These are phyloP conservation scores for Poeciliopsis infans DNA, from an alignment of 2,797 vertebrate genomes.

Conservation along the genomic window DNA sequence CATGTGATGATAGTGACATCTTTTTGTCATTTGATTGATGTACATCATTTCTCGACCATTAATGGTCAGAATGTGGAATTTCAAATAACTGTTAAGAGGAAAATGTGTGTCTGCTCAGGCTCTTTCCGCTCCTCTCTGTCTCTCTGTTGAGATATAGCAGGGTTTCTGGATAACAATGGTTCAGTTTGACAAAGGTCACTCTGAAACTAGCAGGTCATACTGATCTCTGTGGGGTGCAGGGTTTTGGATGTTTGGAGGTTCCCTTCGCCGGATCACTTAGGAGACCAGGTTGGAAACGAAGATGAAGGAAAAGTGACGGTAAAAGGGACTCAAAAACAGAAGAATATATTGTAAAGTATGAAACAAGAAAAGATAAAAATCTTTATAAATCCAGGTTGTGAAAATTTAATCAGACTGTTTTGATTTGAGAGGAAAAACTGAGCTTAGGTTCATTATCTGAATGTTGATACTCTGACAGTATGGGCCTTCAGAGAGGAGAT, in stretches of 20 bases:
- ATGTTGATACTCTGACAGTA: neutral
- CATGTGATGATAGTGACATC: constrained; percentile 25
- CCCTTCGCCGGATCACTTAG: neutral
- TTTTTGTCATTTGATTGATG: constrained; percentile 46
- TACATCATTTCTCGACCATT: constrained; percentile 21
- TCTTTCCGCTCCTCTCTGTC: neutral
- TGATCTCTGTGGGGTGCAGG: neutral
- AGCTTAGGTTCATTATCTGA: neutral
- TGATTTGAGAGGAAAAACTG: neutral
- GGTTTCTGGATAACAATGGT: neutral
- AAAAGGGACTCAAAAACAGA: neutral
- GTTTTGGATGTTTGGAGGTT: neutral
- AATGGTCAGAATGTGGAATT: constrained; percentile 38
- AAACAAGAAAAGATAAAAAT: no score
- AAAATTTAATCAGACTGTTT: neutral
- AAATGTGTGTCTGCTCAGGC: constrained; percentile 40
- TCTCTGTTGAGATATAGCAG: neutral
- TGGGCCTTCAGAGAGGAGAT: neutral
- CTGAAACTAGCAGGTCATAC: neutral
- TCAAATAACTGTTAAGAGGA: constrained; percentile 11
- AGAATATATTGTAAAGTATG: neutral
- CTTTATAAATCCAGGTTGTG: neutral
- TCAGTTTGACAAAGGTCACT: neutral
- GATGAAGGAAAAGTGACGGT: neutral
- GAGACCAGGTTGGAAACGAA: neutral